phyloP scores from a whole-genome alignment of 2,888 invertebrate species.

The Crematogaster levior region DNA sequence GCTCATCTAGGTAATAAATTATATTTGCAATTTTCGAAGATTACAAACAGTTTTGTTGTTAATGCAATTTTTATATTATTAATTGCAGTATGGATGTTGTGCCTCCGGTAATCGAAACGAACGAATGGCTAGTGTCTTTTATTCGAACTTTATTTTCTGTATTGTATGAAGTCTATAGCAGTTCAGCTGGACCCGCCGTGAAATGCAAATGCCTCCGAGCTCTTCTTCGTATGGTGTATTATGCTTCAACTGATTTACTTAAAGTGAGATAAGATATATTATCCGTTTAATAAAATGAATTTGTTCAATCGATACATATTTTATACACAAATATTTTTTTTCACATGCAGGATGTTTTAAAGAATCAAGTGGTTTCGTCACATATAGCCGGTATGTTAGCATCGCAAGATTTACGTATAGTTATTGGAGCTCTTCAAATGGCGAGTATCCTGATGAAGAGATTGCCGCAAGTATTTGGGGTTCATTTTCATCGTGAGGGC shows the following conservation, averaged over 20 bases:
- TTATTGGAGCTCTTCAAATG: constrained; percentile 98
- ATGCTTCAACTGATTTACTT: constrained; percentile 94
- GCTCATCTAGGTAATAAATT: constrained; percentile 80
- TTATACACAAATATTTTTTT: constrained; percentile 24
- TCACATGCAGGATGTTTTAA: constrained; percentile 86
- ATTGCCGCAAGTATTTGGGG: constrained; percentile 96
- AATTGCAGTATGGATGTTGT: constrained; percentile 83
- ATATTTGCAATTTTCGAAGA: neutral
- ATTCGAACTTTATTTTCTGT: constrained; percentile 95
- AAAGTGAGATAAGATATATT: constrained; percentile 85
- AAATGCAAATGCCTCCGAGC: constrained; percentile 98
- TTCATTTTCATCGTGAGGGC: constrained; percentile 98
- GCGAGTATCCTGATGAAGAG: constrained; percentile 99
- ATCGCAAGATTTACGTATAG: constrained; percentile 97
- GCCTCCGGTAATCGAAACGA: constrained; percentile 84
- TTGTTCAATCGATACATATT: neutral
- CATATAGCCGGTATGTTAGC: constrained; percentile 99
- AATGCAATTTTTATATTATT: neutral
- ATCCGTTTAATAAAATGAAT: neutral
- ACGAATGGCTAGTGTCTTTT: constrained; percentile 86
- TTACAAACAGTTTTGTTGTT: constrained; percentile 14
- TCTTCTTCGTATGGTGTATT: constrained; percentile 97
- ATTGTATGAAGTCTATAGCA: constrained; percentile 99
- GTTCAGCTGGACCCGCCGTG: constrained; percentile 98
- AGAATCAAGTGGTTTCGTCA: constrained; percentile 94